Evolutionary conservation across 2,888 invertebrate genomes (phyloP).

Genomic region (Bugula neritina): DNA sequence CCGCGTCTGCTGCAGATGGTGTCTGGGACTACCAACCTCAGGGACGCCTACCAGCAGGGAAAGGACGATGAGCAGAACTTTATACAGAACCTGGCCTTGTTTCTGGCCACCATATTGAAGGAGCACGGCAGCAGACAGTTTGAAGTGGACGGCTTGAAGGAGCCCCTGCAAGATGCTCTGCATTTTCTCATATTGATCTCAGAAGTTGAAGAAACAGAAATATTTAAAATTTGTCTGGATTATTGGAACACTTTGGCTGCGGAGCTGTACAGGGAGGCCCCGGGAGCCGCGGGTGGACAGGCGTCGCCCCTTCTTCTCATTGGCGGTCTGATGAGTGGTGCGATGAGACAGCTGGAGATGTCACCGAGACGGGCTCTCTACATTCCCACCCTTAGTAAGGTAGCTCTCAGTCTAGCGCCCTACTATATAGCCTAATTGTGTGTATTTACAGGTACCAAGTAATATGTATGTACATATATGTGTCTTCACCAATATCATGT

Average conservation of each 20-base stretch:
- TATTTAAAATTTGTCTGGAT: constrained; percentile 98
- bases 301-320: constrained; percentile 46
- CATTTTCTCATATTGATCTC: constrained; percentile 61
- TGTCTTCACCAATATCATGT: no score
- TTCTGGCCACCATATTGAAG: constrained; percentile 90
- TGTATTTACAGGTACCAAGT: no score
- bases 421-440: no score
- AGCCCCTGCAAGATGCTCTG: constrained; percentile 40
- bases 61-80: constrained; percentile 96
- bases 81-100: constrained; percentile 94
- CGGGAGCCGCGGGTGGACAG: constrained; percentile 55
- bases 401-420: no score
- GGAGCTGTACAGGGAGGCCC: constrained; percentile 83
- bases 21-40: constrained; percentile 82
- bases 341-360: constrained; percentile 39
- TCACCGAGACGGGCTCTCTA: constrained; percentile 52
- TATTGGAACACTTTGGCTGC: constrained; percentile 93
- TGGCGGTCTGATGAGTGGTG: constrained; percentile 34
- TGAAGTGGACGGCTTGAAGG: constrained; percentile 40
- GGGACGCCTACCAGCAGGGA: constrained; percentile 85
- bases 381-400: constrained; percentile 53
- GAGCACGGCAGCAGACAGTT: constrained; percentile 68
- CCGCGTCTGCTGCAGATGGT: constrained; percentile 64
- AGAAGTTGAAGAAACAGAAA: constrained; percentile 97
- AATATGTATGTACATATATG: no score